Evolutionary conservation across 2,797 vertebrate genomes (phyloP), one percentile per base, ranked within the genome.

Genomic region (Myoxocephalus aenaeus): DNA sequence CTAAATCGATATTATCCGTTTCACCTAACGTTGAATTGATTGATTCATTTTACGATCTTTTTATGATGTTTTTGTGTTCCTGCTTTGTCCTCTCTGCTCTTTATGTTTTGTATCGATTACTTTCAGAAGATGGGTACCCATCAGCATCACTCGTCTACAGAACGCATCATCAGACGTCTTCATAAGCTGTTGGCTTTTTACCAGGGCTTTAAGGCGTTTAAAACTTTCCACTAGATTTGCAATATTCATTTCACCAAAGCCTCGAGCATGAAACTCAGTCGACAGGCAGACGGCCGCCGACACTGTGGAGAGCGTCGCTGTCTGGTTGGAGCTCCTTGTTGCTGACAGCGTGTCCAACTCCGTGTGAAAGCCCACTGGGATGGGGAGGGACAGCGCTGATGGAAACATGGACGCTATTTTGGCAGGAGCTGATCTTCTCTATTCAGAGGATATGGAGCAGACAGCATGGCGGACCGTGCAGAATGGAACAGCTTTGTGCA

Each of bases 341-440:
- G 68, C 81, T 82, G 85, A 81, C 89, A 89, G 85, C 73, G 54
- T 82, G 83, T 89, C 83, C 79, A 87, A 91, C 72, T 44, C 65
- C 73, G 72, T 85, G 78, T 84, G 81, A 81, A 86, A 72, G 73
- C 81, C 80, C 62, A 50, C 85, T 86, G 84, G 86, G 82, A 85
- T 54, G 73, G 77, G 80, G 83, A 86, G 81, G 77, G 70, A 83
- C 68, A 27, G 42, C 7, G 3, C 79, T 79, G 80, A 89, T 81
- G 83, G 86, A 85, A 86, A 87, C 84, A 86, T 58, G 81, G 80
- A 73, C 3, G 22, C 73, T 77, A 69, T 81, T 87, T 86, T 83
- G 80, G 82, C 85, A 76, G 7, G 1, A 78, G 73, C 67, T 11
- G 67, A 75, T 89, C 65, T 71, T 34, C 63, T 71, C 59, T 63